These are phyloP conservation scores for Antheraea pernyi DNA, from an alignment of 1,140 invertebrate species.

Conservation along the genomic window DNA sequence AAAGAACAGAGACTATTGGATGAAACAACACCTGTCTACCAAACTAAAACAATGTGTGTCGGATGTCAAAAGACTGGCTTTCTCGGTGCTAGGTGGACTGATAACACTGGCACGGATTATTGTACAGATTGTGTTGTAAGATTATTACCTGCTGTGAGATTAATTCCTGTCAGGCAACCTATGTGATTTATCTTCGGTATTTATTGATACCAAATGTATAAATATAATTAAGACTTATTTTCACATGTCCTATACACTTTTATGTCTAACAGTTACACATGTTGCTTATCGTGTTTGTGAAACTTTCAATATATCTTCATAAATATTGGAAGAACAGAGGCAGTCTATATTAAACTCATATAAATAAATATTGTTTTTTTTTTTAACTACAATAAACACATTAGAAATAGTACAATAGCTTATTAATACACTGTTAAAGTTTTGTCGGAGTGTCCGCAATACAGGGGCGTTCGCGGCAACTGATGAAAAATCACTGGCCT, in stretches of 20 bases:
- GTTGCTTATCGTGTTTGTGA: background rate
- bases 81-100: conserved; percentile 67
- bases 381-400: background rate
- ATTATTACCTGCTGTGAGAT: conserved; percentile 54
- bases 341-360: background rate
- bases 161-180: conserved; percentile 53
- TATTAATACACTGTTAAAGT: conserved; percentile 13
- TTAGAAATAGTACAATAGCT: background rate
- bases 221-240: too few species aligned
- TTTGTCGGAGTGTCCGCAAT: conserved; percentile 18
- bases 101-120: conserved; percentile 68
- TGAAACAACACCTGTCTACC: conserved; percentile 62
- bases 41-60: conserved; percentile 64
- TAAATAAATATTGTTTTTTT: background rate
- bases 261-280: too few species aligned
- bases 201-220: too few species aligned
- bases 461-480: conserved; percentile 46
- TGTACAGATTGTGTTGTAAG: conserved; percentile 72
- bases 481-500: conserved; percentile 66
- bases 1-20: conserved; percentile 65
- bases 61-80: conserved; percentile 65
- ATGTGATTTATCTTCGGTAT: background rate
- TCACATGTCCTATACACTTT: too few species aligned
- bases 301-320: background rate
- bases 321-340: background rate